Evolutionary conservation across 1,140 invertebrate genomes (phyloP).

Genomic region (Pomacea maculata): DNA sequence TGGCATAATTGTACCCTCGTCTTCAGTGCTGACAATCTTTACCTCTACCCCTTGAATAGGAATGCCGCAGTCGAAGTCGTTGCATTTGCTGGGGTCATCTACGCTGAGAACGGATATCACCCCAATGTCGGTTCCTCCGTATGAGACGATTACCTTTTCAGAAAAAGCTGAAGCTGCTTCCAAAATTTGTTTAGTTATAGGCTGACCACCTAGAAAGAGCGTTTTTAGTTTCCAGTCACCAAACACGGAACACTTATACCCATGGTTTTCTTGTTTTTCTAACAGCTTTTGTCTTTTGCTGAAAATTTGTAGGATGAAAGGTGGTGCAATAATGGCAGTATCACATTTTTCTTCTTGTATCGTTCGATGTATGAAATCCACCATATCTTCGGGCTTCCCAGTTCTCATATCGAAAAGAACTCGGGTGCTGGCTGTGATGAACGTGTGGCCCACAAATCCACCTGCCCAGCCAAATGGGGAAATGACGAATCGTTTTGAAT

Average conservation of each 20-base stretch:
- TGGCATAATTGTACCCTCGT: neutral
- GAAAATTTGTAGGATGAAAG: neutral
- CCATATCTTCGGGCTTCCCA: neutral
- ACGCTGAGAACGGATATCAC: neutral
- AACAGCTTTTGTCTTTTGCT: neutral
- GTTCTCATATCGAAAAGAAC: neutral
- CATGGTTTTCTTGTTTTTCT: too few species aligned
- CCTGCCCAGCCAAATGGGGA: slow-evolving; percentile 10
- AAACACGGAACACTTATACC: too few species aligned
- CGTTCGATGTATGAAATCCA: neutral
- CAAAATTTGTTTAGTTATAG: neutral
- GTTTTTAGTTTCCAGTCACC: neutral
- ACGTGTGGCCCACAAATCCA: neutral
- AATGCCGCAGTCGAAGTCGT: neutral
- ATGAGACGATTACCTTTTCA: neutral
- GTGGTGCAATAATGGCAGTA: neutral
- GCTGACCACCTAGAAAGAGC: neutral
- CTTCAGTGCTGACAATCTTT: neutral
- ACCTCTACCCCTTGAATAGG: neutral
- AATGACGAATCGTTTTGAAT: neutral
- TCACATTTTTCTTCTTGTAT: neutral
- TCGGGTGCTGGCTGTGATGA: neutral
- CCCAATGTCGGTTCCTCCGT: neutral
- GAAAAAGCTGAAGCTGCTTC: neutral
- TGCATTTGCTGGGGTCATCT: neutral